Conservation (phyloP, 2,113 vertebrate species). For the Upupa epops region DNA sequence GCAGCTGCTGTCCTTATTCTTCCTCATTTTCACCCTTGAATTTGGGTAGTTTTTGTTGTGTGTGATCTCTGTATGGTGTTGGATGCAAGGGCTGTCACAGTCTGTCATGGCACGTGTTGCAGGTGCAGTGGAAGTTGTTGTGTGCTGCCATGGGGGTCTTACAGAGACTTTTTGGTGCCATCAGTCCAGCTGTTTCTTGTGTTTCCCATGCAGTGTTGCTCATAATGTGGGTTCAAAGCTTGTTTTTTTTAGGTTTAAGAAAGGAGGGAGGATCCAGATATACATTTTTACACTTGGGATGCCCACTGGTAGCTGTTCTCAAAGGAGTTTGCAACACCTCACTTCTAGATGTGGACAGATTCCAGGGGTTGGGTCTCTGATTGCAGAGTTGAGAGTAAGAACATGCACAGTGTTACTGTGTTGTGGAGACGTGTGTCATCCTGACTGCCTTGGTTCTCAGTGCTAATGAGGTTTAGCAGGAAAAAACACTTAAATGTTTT, state of each 20-base stretch:
- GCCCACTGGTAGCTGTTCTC: background rate
- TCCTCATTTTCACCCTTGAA: background rate
- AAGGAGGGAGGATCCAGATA: background rate
- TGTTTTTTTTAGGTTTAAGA: background rate
- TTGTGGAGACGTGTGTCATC: fast-evolving
- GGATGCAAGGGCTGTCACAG: background rate
- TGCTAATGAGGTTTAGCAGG: background rate
- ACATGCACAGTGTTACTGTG: fast-evolving
- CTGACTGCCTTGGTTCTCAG: background rate
- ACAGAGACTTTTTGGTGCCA: background rate
- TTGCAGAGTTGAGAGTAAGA: background rate
- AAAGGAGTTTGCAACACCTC: background rate
- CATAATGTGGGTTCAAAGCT: background rate
- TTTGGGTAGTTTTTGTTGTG: background rate
- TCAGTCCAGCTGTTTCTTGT: background rate
- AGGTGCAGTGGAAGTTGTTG: background rate
- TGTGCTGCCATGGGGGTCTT: background rate
- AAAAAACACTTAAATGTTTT: background rate
- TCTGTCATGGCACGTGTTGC: background rate
- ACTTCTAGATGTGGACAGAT: background rate
- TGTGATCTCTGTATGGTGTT: fast-evolving
- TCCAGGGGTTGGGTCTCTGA: background rate
- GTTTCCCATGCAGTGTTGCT: background rate
- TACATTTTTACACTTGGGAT: background rate
- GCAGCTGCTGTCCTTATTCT: too few relatives aligned